Evolutionary conservation across 2,888 invertebrate species (phyloP), one percentile per base, ranked within the genome.

Genomic region (Sphaerophoria rueppellii): DNA sequence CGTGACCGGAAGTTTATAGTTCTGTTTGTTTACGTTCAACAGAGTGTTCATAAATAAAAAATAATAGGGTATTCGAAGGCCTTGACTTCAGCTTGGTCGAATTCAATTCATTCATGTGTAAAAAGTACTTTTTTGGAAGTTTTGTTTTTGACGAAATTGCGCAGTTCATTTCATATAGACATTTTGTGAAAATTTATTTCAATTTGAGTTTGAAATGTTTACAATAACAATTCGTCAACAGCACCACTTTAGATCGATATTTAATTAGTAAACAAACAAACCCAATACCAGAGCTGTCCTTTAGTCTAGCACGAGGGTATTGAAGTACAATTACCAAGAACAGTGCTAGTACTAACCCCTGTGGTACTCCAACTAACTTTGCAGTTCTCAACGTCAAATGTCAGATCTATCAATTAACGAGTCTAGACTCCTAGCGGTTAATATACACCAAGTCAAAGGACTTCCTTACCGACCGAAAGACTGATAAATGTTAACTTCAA

Each of bases 1-100:
- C 24, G 24, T 57, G 57, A 35, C 46, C 46, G 70, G 46, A 46
- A 55, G 55, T 70, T 55, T 54, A 43, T 55, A 46, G 37, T 32
- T 34, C 46, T 67, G 67, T 54, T 54, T 40, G 54, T 67, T 55
- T 70, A 5, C 37, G 50, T 40, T 55, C 37, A 60, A 71, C 43
- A 24, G 48, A 35, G 14, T 37, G 32, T 6, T 14, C 0, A 48
- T 14, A 63, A 48, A 34, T 9, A 14, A 32, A 4, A 55, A 4
- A 35, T 6, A 40, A 43, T 60, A 24, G 6, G 35, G 4, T 32
- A 35, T 7, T 58, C 5, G 50, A 50, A 40, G 58, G 50, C 71
- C 65, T 71, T 58, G 58, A 50, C 16, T 71, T 57, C 46, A 58
- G 50, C 4, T 14, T 60, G 14, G 0, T 9, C 37, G 24, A 43